phyloP scores from a whole-genome alignment of 2,797 vertebrate genomes.

The Arnoldichthys spilopterus region DNA sequence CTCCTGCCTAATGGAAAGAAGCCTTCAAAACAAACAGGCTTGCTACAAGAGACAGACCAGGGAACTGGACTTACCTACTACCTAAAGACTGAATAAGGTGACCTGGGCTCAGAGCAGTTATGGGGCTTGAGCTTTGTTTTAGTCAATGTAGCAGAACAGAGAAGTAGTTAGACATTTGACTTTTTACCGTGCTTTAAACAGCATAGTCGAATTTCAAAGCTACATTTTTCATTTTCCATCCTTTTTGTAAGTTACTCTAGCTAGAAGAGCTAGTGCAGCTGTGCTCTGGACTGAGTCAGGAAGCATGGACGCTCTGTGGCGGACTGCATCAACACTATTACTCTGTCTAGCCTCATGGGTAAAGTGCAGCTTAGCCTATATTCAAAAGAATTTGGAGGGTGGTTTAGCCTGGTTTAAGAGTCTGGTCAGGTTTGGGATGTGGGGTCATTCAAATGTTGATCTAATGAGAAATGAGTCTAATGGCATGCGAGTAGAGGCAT shows the following conservation, averaged over 20 bases:
- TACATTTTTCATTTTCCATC: background rate
- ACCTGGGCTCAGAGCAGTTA: slow-evolving; percentile 1
- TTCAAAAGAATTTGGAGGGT: slow-evolving; percentile 37
- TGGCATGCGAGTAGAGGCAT: slow-evolving; percentile 57
- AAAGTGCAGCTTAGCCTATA: slow-evolving; percentile 15
- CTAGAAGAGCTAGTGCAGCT: background rate
- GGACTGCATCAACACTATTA: slow-evolving; percentile 50
- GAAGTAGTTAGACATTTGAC: background rate
- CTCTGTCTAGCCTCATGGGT: slow-evolving; percentile 61
- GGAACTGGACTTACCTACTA: slow-evolving; percentile 33
- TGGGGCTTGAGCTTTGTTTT: background rate
- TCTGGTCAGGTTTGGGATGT: slow-evolving; percentile 19
- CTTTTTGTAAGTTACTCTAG: background rate
- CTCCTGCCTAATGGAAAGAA: slow-evolving; percentile 22
- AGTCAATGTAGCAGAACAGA: background rate
- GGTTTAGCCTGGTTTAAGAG: slow-evolving; percentile 57
- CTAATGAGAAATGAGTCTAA: background rate
- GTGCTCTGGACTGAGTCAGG: background rate
- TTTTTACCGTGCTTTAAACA: background rate
- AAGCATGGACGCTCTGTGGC: slow-evolving; percentile 62
- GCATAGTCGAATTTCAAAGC: background rate
- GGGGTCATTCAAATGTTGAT: slow-evolving; percentile 26
- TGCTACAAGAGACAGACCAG: slow-evolving; percentile 31
- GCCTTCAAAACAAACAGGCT: slow-evolving; percentile 51
- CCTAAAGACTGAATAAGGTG: slow-evolving; percentile 22